Evolutionary conservation across 1,140 invertebrate genomes (phyloP), one percentile per base, ranked within the genome.

Genomic region (Ips nitidus): DNA sequence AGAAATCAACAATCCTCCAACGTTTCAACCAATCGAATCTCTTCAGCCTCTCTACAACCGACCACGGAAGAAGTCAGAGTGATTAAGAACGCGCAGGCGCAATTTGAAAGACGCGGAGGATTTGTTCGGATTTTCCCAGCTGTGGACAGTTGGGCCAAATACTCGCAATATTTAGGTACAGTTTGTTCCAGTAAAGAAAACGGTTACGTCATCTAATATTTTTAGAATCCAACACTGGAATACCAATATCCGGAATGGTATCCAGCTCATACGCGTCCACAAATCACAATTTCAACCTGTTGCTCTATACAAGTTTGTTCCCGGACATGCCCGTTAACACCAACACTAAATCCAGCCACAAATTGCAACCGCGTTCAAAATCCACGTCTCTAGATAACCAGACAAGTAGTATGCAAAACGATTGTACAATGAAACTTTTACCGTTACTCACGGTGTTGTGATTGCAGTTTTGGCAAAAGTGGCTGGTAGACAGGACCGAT

Each of bases 71-170:
- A 97, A 77, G 84, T 88, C 65, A 85, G 91, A 64, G 87, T 95
- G 53, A 82, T 97, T 40, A 84, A 90, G 7, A 88, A 89, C 58
- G 88, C 91, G 8, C 87, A 88, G 69, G 90, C 93, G 39, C 94
- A 98, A 81, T 93, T 94, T 79, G 85, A 87, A 50, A 83, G 95
- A 36, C 84, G 92, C 41, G 94, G 94, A 22, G 94, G 94, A 59
- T 98, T 94, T 82, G 91, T 96, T 41, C 82, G 95, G 39, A 94
- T 98, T 76, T 98, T 97, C 82, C 96, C 95, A 36, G 90, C 92
- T 38, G 85, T 88, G 43, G 93, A 95, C 77, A 91, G 91, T 2
- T 96, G 94, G 93, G 86, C 88, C 77, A 86, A 90, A 74, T 93
- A 93, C 79, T 86, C 87, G 7, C 86, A 88, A 75, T 91, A 90